A percentile compares a stretch with the other conserved stretches of the same genome.
These are phyloP conservation scores for Xylota segnis DNA, from an alignment of 2,888 invertebrate genomes.

Conservation along the genomic window DNA sequence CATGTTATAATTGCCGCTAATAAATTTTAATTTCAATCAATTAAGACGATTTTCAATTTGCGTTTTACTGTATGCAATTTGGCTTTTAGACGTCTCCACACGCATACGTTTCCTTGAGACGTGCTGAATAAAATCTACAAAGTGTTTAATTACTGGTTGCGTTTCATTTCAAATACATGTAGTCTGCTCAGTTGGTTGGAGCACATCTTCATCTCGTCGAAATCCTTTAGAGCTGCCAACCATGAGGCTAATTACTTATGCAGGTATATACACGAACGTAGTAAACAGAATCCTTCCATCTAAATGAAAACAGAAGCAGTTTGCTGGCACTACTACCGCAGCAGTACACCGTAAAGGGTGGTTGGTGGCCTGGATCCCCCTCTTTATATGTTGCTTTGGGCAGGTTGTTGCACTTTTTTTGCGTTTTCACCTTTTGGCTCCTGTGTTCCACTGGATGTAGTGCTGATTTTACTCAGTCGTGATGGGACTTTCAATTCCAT, in stretches of 20 bases:
- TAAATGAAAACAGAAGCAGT: constrained; percentile 4
- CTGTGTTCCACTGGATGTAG: constrained; percentile 34
- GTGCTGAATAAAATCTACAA: constrained; percentile 31
- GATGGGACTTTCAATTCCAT: constrained; percentile 63
- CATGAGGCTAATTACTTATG: constrained; percentile 57
- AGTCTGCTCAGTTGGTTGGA: not conserved
- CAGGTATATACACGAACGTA: constrained; percentile 28
- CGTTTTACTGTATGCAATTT: constrained; percentile 27
- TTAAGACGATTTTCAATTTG: constrained; percentile 65
- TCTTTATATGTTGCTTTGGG: constrained; percentile 12
- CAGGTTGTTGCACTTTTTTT: constrained; percentile 46
- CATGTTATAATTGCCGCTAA: constrained; percentile 60
- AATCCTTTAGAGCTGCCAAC: constrained; percentile 38
- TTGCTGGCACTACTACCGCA: not conserved
- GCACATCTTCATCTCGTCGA: constrained; percentile 30
- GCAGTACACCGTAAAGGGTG: not conserved
- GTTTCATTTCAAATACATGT: constrained; percentile 23
- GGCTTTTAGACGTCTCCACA: not conserved
- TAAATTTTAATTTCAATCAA: constrained; percentile 74
- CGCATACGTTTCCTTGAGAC: constrained; percentile 7
- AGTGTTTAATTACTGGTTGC: constrained; percentile 64
- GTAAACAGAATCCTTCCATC: constrained; percentile 20
- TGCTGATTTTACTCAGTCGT: constrained; percentile 70
- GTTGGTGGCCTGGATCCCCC: not conserved
- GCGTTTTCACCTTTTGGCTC: constrained; percentile 40